Base-by-base conservation (phyloP, 2,797 vertebrate genomes). In the Toxotes lorentzi region DNA sequence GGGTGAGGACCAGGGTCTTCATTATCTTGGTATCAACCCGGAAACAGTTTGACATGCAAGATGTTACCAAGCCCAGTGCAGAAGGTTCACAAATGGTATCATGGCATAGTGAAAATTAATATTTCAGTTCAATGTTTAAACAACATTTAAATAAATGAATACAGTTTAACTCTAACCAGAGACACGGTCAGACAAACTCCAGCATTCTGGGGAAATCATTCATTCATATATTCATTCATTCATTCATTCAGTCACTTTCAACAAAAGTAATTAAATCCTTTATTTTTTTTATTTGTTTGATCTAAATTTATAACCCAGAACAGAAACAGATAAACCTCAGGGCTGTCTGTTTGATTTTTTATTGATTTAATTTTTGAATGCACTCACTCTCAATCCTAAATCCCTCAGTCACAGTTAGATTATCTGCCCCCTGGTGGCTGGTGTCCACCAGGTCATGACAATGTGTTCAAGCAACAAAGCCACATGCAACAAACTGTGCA, bases 371-470 rank as follows among this genome's bases (percentile, higher is more conserved):
- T 27, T 27, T 27, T 27, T 27, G 27, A 27, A 27, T 27, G 16
- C 41, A 43, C 41, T 14, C 35, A 38, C 35, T 38, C 35, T 38
- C 35, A 3, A 3, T 41, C 13, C 3, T 13, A 12, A 13, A 1
- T 41, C 40, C 40, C 13, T 41, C 40, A 35, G 11, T 40, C 32
- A 17, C 34, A 17, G 14, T 43, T 19, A 23, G 34, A 32, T 47
- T 76, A 16, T 24, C 57, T 62, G 53, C 34, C 60, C 60, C 17
- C 60, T 27, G 35, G 35, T 63, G 66, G 30, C 41, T 8, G n/a
- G n/a, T 30, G 27, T 19, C 32, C 19, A 12, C 32, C 19, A 12
- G 16, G 24, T 64, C 40, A 62, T 2, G 5, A 17, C 54, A 24
- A 16, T 2, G 0, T 41, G 10, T 19, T 35, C 45, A 35, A 8